These are phyloP conservation scores for Gobionotothen gibberifrons DNA, from an alignment of 2,797 vertebrate genomes.

Conservation along the genomic window DNA sequence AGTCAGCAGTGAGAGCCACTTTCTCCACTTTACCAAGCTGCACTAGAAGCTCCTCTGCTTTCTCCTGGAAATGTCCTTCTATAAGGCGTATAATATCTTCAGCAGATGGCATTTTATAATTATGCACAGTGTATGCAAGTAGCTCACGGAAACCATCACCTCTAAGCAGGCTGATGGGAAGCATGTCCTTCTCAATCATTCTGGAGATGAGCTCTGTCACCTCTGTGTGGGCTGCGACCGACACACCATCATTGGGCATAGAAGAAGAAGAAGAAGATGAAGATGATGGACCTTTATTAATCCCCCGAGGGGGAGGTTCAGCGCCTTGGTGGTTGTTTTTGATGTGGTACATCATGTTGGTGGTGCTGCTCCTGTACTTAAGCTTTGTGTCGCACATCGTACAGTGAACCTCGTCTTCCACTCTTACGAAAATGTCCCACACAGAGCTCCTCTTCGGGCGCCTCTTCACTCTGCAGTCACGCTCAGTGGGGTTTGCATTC, in stretches of 20 bases:
- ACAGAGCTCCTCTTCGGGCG: slow-evolving; percentile 67
- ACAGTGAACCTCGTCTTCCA: slow-evolving; percentile 73
- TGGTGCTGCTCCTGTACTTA: slow-evolving; percentile 76
- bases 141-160: slow-evolving; percentile 70
- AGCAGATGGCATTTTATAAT: slow-evolving; percentile 66
- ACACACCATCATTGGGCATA: slow-evolving; percentile 15
- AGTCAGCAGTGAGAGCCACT: slow-evolving; percentile 70
- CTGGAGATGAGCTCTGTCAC: slow-evolving; percentile 68
- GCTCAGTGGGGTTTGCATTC: slow-evolving; percentile 12
- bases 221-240: slow-evolving; percentile 47
- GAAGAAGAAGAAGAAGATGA: no score
- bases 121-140: slow-evolving; percentile 54
- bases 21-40: slow-evolving; percentile 63
- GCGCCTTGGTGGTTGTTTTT: slow-evolving; percentile 68
- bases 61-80: slow-evolving; percentile 66
- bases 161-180: slow-evolving; percentile 61
- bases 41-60: slow-evolving; percentile 56
- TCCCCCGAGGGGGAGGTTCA: no score
- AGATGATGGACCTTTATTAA: no score
- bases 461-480: slow-evolving; percentile 56
- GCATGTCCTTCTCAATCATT: slow-evolving; percentile 77
- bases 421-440: slow-evolving; percentile 71
- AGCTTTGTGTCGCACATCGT: slow-evolving; percentile 68
- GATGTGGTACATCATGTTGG: slow-evolving; percentile 79
- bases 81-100: slow-evolving; percentile 50